phyloP scores from a whole-genome alignment of 2,888 invertebrate species.

The Tridacna crocea region DNA sequence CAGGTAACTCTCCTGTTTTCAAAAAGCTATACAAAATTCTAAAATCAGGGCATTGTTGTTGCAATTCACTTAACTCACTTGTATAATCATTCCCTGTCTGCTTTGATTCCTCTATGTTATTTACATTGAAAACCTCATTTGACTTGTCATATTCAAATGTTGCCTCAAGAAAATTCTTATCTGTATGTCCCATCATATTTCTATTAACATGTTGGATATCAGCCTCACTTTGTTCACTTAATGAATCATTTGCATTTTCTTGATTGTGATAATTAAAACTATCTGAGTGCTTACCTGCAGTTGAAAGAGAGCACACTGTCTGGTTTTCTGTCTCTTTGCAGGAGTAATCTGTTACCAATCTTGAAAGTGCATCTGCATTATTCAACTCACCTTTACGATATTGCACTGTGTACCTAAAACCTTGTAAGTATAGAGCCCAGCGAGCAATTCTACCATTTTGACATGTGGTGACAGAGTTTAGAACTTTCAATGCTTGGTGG shows the following conservation, averaged over 20 bases:
- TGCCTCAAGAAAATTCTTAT: too few species aligned
- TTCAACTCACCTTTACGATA: slow-evolving; percentile 30
- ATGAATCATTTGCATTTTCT: too few species aligned
- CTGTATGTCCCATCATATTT: too few species aligned
- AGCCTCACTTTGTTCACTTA: too few species aligned
- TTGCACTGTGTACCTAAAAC: slow-evolving; percentile 30
- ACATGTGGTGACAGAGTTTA: slow-evolving; percentile 17
- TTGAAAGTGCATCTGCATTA: slow-evolving; percentile 20
- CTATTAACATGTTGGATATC: too few species aligned
- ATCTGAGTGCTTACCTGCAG: too few species aligned
- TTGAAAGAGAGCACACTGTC: too few species aligned
- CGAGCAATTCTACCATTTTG: slow-evolving; percentile 35
- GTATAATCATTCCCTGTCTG: slow-evolving; percentile 10
- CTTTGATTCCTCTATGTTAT: background rate
- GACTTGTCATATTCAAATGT: slow-evolving; percentile 28
- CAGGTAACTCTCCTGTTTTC: background rate
- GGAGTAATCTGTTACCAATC: too few species aligned
- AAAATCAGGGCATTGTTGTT: slow-evolving; percentile 26
- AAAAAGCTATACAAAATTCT: slow-evolving; percentile 31
- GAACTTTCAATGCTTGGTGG: slow-evolving; percentile 43
- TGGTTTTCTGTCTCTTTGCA: too few species aligned
- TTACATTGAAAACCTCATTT: background rate
- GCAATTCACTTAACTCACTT: slow-evolving; percentile 3
- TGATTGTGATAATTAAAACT: too few species aligned
- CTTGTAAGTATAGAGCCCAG: slow-evolving; percentile 43